A percentile compares a stretch with the other conserved stretches of the same genome.
phyloP scores from a whole-genome alignment of 2,113 vertebrate genomes.

The Dasypus novemcinctus region DNA sequence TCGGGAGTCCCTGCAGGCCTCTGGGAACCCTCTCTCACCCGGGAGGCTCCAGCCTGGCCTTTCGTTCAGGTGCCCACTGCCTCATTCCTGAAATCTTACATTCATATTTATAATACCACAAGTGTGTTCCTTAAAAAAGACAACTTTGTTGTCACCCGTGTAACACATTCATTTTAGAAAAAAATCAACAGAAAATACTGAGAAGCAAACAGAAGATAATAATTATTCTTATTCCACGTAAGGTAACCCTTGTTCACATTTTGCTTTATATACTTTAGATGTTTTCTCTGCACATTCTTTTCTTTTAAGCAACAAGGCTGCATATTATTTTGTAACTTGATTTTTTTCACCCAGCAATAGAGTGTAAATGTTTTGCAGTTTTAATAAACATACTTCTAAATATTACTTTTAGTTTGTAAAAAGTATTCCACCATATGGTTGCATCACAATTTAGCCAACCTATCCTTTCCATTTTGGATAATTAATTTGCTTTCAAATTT shows the following conservation, averaged over 20 bases:
- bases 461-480: neutral
- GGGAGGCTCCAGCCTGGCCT: neutral
- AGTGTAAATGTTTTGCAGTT: constrained; percentile 13
- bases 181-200: neutral
- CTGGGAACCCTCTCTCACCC: fast-evolving
- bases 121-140: neutral
- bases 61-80: neutral
- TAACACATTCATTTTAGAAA: neutral
- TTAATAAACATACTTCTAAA: neutral
- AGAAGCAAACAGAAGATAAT: neutral
- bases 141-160: neutral
- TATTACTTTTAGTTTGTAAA: constrained; percentile 5
- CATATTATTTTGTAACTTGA: neutral
- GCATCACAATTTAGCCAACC: neutral
- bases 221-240: neutral
- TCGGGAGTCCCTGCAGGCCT: too few species aligned
- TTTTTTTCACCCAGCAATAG: neutral
- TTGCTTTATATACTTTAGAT: neutral
- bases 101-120: neutral
- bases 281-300: neutral
- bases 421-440: neutral
- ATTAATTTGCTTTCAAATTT: constrained; percentile 31
- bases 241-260: neutral
- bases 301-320: neutral
- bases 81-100: neutral